phyloP scores from a whole-genome alignment of 2,888 invertebrate genomes.

The Digitonthophagus gazella region DNA sequence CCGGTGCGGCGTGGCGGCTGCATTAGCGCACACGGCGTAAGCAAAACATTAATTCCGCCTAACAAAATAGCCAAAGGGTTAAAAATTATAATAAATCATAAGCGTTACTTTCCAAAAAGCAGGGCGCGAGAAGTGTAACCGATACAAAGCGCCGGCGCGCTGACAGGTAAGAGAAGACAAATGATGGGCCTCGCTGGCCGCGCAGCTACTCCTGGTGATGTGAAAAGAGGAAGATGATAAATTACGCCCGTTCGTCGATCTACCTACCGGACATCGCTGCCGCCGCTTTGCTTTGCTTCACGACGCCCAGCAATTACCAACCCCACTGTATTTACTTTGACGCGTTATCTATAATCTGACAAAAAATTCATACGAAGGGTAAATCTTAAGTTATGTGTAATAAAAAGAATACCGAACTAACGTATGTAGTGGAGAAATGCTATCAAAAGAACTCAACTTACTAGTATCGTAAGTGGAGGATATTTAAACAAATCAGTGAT shows the following conservation, averaged over 20 bases:
- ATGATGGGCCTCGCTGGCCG: conserved; percentile 43
- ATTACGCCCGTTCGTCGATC: conserved; percentile 44
- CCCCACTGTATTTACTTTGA: conserved; percentile 16
- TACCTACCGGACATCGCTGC: conserved; percentile 38
- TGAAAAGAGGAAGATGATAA: conserved; percentile 48
- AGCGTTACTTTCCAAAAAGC: conserved; percentile 37
- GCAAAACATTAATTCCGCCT: conserved; percentile 29
- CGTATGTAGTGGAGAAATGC: no score
- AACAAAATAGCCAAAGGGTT: conserved; percentile 45
- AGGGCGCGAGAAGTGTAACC: conserved; percentile 43
- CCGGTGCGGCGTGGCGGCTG: not conserved
- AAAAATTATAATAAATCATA: conserved; percentile 46
- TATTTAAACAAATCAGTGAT: conserved; percentile 47
- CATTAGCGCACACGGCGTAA: not conserved
- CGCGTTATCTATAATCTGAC: conserved; percentile 19
- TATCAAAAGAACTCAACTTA: no score
- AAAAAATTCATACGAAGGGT: no score
- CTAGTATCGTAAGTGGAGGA: no score
- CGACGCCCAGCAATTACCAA: conserved; percentile 19
- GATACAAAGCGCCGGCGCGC: conserved; percentile 48
- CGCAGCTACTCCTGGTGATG: conserved; percentile 36
- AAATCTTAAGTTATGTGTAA: no score
- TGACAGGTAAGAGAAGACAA: conserved; percentile 51
- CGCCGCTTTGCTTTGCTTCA: conserved; percentile 26
- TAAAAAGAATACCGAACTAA: no score